Evolutionary conservation across 1,140 invertebrate species (phyloP).

Genomic region (Harpegnathos saltator): DNA sequence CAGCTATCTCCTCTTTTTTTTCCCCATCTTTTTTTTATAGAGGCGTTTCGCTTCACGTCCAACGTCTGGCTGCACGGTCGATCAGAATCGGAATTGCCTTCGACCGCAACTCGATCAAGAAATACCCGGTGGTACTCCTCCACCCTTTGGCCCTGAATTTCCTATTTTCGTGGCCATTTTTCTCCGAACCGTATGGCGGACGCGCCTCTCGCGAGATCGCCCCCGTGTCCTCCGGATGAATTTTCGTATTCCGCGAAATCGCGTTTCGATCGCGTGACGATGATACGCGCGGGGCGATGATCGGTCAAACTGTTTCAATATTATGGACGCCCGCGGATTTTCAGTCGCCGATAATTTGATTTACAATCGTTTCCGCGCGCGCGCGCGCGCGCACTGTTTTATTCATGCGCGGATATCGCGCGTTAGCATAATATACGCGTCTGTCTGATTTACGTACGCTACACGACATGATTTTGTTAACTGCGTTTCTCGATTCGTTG

Average conservation of each 20-base stretch:
- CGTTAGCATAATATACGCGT: constrained; percentile 9
- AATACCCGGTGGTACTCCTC: constrained; percentile 28
- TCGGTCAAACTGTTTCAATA: not conserved
- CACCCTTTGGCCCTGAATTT: constrained; percentile 58
- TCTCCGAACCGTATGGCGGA: constrained; percentile 15
- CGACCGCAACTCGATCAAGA: constrained; percentile 63
- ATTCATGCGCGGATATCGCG: not conserved
- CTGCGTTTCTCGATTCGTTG: not conserved
- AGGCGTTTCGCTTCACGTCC: constrained; percentile 53
- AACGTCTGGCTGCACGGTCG: constrained; percentile 57
- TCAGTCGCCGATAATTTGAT: constrained; percentile 21
- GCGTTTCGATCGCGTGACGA: not conserved
- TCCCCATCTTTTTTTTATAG: constrained; percentile 10
- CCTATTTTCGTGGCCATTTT: constrained; percentile 34
- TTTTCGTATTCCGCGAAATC: constrained; percentile 51
- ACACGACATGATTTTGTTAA: constrained; percentile 5
- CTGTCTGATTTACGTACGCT: constrained; percentile 26
- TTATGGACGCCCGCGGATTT: not conserved
- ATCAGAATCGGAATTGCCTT: constrained; percentile 71
- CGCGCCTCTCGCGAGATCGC: not conserved
- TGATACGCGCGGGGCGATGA: not conserved
- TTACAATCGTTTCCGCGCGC: constrained; percentile 11
- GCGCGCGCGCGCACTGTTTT: constrained; percentile 24
- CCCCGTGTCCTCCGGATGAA: constrained; percentile 34
- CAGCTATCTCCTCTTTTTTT: not conserved